Percentiles rank a stretch among this genome's conserved stretches.
Evolutionary conservation across 2,113 vertebrate genomes (phyloP).

Genomic region (Trichomycterus rosablanca): DNA sequence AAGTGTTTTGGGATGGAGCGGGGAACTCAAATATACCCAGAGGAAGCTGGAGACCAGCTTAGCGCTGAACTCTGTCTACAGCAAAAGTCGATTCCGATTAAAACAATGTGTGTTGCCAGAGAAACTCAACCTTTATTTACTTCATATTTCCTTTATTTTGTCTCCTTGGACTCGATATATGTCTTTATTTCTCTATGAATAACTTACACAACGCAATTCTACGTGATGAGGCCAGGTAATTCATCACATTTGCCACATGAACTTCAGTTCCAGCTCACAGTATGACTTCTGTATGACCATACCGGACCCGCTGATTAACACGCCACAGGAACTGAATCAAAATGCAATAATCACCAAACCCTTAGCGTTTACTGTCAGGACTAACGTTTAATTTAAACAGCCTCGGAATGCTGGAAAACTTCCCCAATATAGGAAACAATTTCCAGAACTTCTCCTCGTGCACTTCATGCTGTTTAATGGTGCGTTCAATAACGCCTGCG

Average conservation of each 20-base stretch:
- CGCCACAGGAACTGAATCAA: slow-evolving; percentile 44
- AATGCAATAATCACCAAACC: slow-evolving; percentile 12
- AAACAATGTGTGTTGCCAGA: no score
- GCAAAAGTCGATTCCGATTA: no score
- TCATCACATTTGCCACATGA: slow-evolving; percentile 36
- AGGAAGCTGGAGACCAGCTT: no score
- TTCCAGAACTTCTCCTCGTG: neutral
- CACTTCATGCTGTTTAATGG: slow-evolving; percentile 1
- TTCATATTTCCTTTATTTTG: no score
- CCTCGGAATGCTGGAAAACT: slow-evolving; percentile 1
- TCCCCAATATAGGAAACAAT: slow-evolving; percentile 8
- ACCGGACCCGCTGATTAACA: slow-evolving; percentile 8
- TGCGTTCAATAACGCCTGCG: neutral
- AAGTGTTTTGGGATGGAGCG: no score
- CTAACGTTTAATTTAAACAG: no score
- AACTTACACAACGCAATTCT: slow-evolving; percentile 50
- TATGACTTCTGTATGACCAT: slow-evolving; percentile 1
- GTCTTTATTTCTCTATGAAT: no score
- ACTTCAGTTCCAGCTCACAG: slow-evolving; percentile 19
- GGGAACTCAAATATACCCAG: no score
- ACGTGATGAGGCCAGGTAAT: slow-evolving; percentile 42
- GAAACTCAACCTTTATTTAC: no score
- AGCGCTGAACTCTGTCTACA: no score
- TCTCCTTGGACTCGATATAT: no score
- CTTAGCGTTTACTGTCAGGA: slow-evolving; percentile 10